Conservation (phyloP, 1,140 invertebrate genomes). For the Drosophila carrolli region DNA sequence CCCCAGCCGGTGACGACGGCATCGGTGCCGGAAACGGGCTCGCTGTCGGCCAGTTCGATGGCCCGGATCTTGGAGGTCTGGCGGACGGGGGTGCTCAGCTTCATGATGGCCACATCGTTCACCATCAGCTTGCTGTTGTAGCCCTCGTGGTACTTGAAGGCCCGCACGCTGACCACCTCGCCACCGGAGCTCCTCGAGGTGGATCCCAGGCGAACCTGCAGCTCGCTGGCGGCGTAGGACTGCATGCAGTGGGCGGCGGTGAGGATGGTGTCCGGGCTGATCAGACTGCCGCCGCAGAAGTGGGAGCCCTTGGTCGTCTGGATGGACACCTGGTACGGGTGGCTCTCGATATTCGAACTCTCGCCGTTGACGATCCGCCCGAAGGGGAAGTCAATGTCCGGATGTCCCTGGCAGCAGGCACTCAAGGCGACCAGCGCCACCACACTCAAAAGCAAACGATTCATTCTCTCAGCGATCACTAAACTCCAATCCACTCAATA, state of each 20-base stretch:
- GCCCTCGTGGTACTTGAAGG: slow-evolving; percentile 62
- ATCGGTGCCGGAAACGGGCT: slow-evolving; percentile 51
- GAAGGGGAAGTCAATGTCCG: slow-evolving; percentile 59
- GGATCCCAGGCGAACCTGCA: slow-evolving; percentile 69
- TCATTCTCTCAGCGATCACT: slow-evolving; percentile 57
- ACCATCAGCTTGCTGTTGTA: slow-evolving; percentile 62
- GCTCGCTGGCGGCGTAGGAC: slow-evolving; percentile 21
- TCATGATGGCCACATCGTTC: slow-evolving; percentile 86
- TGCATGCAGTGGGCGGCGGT: slow-evolving; percentile 88
- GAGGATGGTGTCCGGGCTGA: slow-evolving; percentile 84
- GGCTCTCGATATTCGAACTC: slow-evolving; percentile 42
- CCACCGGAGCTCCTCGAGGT: slow-evolving; percentile 55
- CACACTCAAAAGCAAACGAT: slow-evolving; percentile 46
- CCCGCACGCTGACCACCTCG: slow-evolving; percentile 47
- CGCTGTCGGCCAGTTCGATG: slow-evolving; percentile 44
- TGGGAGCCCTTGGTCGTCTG: slow-evolving; percentile 68
- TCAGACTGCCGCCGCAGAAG: slow-evolving; percentile 87
- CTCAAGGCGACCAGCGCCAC: slow-evolving; percentile 48
- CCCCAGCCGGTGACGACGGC: slow-evolving; percentile 76
- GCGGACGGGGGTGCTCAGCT: slow-evolving; percentile 69
- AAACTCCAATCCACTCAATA: background rate
- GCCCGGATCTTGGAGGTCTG: slow-evolving; percentile 30
- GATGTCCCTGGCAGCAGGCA: slow-evolving; percentile 30
- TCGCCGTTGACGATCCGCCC: slow-evolving; percentile 69
- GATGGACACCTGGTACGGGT: slow-evolving; percentile 71